These are phyloP conservation scores for Drosophila cracens DNA, from an alignment of 2,888 invertebrate species.

Conservation along the genomic window DNA sequence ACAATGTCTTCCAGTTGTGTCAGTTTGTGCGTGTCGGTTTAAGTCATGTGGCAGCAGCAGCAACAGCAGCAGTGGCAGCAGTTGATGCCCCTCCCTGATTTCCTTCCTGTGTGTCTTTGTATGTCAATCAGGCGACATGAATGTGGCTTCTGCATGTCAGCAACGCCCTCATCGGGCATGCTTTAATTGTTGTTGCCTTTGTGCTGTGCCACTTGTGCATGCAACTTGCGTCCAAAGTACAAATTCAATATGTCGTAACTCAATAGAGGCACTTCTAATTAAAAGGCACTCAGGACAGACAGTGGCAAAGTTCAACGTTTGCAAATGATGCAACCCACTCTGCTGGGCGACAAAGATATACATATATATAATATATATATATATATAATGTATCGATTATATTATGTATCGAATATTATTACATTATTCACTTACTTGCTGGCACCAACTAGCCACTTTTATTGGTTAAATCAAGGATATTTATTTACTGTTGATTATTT, in stretches of 20 bases:
- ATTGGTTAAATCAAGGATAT: background rate
- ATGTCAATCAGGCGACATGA: constrained; percentile 70
- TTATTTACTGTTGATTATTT: background rate
- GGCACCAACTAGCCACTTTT: background rate
- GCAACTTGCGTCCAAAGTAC: constrained; percentile 24
- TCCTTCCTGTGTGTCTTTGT: constrained; percentile 51
- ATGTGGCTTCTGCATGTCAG: constrained; percentile 69
- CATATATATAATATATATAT: too few species aligned
- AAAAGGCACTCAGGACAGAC: background rate
- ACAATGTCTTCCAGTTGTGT: background rate
- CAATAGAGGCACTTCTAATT: constrained; percentile 13
- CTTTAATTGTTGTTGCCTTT: constrained; percentile 9
- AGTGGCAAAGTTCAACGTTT: background rate
- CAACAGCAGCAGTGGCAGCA: background rate
- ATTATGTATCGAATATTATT: background rate
- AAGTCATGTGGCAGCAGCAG: constrained; percentile 9
- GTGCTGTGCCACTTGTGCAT: constrained; percentile 4
- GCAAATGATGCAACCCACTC: background rate
- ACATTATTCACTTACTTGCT: background rate
- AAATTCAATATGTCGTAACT: constrained; percentile 15
- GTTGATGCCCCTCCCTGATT: constrained; percentile 13
- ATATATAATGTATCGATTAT: background rate
- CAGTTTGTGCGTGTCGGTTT: background rate
- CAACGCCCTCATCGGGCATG: constrained; percentile 35
- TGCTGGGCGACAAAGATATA: background rate